Evolutionary conservation across 2,113 vertebrate genomes (phyloP), one percentile per base, ranked within the genome.

Genomic region (Pseudolaguvia tuberculata): DNA sequence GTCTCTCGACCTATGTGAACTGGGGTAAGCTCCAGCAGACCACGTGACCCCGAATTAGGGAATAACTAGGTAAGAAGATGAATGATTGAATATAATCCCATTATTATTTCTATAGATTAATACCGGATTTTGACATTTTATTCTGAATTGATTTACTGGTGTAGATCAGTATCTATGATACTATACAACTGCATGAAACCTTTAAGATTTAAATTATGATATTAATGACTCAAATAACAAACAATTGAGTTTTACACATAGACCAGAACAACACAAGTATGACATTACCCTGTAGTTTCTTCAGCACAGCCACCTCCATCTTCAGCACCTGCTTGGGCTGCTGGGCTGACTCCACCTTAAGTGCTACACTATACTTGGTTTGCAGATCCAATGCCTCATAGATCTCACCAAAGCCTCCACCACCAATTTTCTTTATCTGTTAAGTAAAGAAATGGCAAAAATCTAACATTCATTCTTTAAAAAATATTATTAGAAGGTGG

Each of bases 281-380:
- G 53, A n/a, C 57, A 62, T 90, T 90, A 97, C 97, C 97, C 92
- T 99, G 97, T 45, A 99, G 88, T 87, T 98, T 99, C 90, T 98
- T 99, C 75, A 99, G 88, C 76, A 99, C 97, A 25, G 97, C 97
- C 69, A 99, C 96, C 89, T 99, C 97, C 96, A 99, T 99, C 88
- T 98, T 98, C 71, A 99, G 89, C 77, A 99, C 97, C 88, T 99
- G 97, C 84, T 99, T 99, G 78, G 97, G 96, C 84, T 99, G 97
- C 87, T 97, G 96, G 81, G 97, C 95, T 52, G 97, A 99, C 88
- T 99, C 97, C 79, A 97, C 96, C 86, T 99, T 99, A 87, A 99
- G 87, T 6, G 97, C 97, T 84, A 99, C 95, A 0, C 93, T 98
- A 86, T 92, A 89, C 83, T 93, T 92, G 63, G 93, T 96, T 84